Conservation (phyloP, 1,140 invertebrate genomes). For the Calephelis nemesis region DNA sequence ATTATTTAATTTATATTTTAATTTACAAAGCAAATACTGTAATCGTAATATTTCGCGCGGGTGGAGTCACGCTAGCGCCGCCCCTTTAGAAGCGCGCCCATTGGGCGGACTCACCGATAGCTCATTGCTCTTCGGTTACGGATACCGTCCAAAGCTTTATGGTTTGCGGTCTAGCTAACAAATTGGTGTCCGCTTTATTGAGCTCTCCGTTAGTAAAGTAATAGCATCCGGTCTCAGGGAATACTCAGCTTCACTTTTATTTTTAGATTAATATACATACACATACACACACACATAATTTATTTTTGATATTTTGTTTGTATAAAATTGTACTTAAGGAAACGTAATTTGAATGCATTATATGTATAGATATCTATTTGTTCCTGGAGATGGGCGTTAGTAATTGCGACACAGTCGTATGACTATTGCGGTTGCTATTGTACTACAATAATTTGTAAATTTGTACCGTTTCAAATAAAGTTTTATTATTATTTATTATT, state of each 20-base stretch:
- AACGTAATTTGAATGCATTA: too few relatives aligned
- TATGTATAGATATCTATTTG: too few relatives aligned
- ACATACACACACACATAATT: too few relatives aligned
- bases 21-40: neutral
- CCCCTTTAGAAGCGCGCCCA: slow-evolving; percentile 52
- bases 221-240: slow-evolving; percentile 13
- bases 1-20: neutral
- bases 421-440: too few relatives aligned
- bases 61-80: slow-evolving; percentile 44
- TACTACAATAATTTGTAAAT: too few relatives aligned
- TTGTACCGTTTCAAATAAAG: too few relatives aligned
- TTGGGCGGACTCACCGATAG: slow-evolving; percentile 42
- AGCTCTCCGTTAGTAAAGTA: slow-evolving; percentile 31
- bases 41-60: slow-evolving; percentile 21
- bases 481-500: too few relatives aligned
- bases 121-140: slow-evolving; percentile 23
- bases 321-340: too few relatives aligned
- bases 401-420: too few relatives aligned
- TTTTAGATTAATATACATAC: too few relatives aligned
- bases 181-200: slow-evolving; percentile 32
- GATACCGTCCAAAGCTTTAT: slow-evolving; percentile 32
- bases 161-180: slow-evolving; percentile 33
- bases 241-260: neutral
- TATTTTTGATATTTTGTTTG: too few relatives aligned
- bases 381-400: too few relatives aligned